Evolutionary conservation across 2,797 vertebrate genomes (phyloP).

Genomic region (Microchirus variegatus): DNA sequence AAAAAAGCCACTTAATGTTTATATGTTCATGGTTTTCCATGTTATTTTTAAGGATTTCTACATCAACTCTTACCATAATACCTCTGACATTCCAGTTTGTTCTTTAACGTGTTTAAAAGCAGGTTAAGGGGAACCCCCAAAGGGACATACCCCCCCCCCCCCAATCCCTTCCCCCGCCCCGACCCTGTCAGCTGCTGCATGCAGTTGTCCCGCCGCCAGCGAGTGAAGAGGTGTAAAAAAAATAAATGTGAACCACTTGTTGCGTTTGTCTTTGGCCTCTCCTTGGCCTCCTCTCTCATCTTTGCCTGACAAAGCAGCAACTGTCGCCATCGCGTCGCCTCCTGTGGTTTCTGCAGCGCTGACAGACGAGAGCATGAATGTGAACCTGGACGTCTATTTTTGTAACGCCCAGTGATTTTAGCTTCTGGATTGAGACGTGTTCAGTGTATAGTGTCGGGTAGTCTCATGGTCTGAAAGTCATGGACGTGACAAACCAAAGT

Average conservation of each 20-base stretch:
- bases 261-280: conserved; percentile 46
- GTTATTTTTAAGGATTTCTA: no score
- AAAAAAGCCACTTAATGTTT: no score
- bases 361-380: conserved; percentile 17
- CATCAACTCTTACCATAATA: neutral
- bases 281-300: conserved; percentile 34
- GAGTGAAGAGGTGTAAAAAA: conserved; percentile 19
- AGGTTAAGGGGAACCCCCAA: conserved; percentile 33
- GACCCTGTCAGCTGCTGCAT: conserved; percentile 41
- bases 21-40: no score
- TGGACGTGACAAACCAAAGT: no score
- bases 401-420: neutral
- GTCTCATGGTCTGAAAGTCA: no score
- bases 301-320: conserved; percentile 50
- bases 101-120: neutral
- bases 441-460: no score
- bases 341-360: neutral
- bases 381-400: conserved; percentile 13
- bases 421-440: no score
- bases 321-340: conserved; percentile 41
- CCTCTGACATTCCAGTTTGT: conserved; percentile 19
- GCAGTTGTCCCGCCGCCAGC: conserved; percentile 53
- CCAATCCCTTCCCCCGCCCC: neutral
- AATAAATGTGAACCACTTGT: conserved; percentile 45
- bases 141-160: no score